Evolutionary conservation across 1,140 invertebrate species (phyloP).

Genomic region (Oryctes rhinoceros): DNA sequence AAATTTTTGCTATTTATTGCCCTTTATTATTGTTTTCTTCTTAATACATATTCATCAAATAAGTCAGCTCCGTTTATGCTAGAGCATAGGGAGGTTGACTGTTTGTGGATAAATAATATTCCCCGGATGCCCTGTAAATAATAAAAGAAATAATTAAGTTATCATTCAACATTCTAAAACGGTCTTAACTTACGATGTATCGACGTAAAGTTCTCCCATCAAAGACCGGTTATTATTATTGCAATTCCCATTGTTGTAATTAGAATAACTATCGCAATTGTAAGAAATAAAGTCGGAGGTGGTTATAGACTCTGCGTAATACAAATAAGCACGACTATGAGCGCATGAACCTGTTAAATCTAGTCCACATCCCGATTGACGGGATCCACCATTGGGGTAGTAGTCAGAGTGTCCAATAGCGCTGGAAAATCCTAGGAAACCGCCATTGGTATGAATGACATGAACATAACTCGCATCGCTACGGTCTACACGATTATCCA

Average conservation of each 20-base stretch:
- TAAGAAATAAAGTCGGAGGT: slow-evolving; percentile 61
- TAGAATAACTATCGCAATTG: slow-evolving; percentile 66
- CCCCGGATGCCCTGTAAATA: not conserved
- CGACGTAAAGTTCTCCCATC: slow-evolving; percentile 67
- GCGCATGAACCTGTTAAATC: slow-evolving; percentile 64
- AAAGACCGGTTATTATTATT: slow-evolving; percentile 61
- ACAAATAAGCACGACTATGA: slow-evolving; percentile 67
- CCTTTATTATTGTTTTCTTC: too few relatives aligned
- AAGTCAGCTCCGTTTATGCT: not conserved
- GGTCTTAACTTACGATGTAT: slow-evolving; percentile 51
- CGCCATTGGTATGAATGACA: slow-evolving; percentile 64
- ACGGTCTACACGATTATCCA: slow-evolving; percentile 67
- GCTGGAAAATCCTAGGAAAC: slow-evolving; percentile 67
- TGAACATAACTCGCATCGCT: slow-evolving; percentile 70
- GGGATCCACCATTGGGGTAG: slow-evolving; percentile 72
- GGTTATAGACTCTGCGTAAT: slow-evolving; percentile 68
- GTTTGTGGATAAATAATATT: slow-evolving; percentile 5
- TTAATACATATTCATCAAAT: too few relatives aligned
- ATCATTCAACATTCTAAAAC: not conserved
- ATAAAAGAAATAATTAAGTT: not conserved
- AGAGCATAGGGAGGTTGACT: not conserved
- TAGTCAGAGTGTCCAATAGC: slow-evolving; percentile 76
- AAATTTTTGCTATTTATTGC: too few relatives aligned
- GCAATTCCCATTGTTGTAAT: slow-evolving; percentile 65
- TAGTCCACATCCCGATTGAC: slow-evolving; percentile 73